These are phyloP conservation scores for Heterotis niloticus DNA, from an alignment of 2,113 vertebrate genomes.

Conservation along the genomic window DNA sequence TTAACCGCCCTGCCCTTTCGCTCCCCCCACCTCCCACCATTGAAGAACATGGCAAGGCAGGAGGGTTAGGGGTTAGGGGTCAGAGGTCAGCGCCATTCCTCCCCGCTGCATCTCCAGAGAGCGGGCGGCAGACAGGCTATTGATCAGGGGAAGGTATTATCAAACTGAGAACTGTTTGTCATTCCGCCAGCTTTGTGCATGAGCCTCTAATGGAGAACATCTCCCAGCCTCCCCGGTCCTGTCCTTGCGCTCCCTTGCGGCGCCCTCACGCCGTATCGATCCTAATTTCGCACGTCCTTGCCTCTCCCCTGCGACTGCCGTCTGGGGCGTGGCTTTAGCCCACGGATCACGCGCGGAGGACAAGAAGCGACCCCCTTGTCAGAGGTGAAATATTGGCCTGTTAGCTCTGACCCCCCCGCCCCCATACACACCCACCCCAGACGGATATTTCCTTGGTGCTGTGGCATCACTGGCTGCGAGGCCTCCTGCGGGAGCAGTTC, in stretches of 20 bases:
- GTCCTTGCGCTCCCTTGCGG: slow-evolving; percentile 3
- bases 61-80: slow-evolving; percentile 40
- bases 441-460: slow-evolving; percentile 43
- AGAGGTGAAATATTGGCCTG: background rate
- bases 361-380: slow-evolving; percentile 32
- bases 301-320: slow-evolving; percentile 34
- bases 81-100: slow-evolving; percentile 49
- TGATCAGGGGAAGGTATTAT: slow-evolving; percentile 69
- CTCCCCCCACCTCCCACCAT: slow-evolving; percentile 11
- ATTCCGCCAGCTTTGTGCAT: slow-evolving; percentile 57
- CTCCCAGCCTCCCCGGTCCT: slow-evolving; percentile 23
- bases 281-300: slow-evolving; percentile 45
- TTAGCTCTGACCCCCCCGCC: background rate
- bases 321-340: slow-evolving; percentile 2
- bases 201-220: slow-evolving; percentile 62
- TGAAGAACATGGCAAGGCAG: slow-evolving; percentile 24
- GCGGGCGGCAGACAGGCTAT: slow-evolving; percentile 58
- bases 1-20: slow-evolving; percentile 27
- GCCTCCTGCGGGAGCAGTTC: slow-evolving; percentile 62
- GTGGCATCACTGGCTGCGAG: slow-evolving; percentile 40
- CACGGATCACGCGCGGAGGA: background rate
- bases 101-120: slow-evolving; percentile 49
- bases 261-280: slow-evolving; percentile 49
- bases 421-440: slow-evolving; percentile 45
- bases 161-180: slow-evolving; percentile 68